Base-by-base conservation (phyloP, 2,797 vertebrate genomes). In the Caiman crocodilus region DNA sequence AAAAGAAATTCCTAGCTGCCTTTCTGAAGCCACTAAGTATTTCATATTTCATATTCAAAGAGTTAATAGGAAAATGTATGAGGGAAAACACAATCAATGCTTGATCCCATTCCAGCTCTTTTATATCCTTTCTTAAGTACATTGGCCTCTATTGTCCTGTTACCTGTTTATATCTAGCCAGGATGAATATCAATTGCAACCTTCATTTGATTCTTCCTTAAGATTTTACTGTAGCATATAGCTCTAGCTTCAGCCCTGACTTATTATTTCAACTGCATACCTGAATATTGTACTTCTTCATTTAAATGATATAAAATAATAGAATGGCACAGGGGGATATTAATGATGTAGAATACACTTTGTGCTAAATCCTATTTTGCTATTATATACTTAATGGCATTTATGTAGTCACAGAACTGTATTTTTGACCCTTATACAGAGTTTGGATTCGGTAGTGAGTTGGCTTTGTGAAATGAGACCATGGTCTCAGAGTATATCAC, bases 181-280 rank as follows among this genome's bases (percentile, higher is more conserved):
- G 6, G 13, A 90, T 80, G 78, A 94, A 92, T 94, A 95, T 85
- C 73, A 94, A 82, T 82, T 55, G 75, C 67, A 96, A 78, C 73
- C 76, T 94, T 95, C 14, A 85, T 85, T 92, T 87, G 32, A 82
- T 94, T 92, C 30, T 79, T 77, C 42, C 63, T 80, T 82, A 71
- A 6, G 23, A 26, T 92, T 90, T 87, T 89, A 71, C 55, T 0
- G 0, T 56, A 81, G 5, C 64, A 9, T 28, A 1, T 60, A 17
- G 30, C 18, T 60, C 65, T 57, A 87, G 5, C 18, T 92, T 94
- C 63, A 61, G 20, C 76, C 42, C 32, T 81, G 75, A 87, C 32
- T 32, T 79, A 35, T 17, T 35, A 67, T 35, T 73, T 79, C 94
- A 94, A 87, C 14, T 32, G 50, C 18, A 60, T 71, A 7, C 15